Evolutionary conservation across 2,888 invertebrate genomes (phyloP), one percentile per base, ranked within the genome.

Genomic region (Halocaridina rubra): DNA sequence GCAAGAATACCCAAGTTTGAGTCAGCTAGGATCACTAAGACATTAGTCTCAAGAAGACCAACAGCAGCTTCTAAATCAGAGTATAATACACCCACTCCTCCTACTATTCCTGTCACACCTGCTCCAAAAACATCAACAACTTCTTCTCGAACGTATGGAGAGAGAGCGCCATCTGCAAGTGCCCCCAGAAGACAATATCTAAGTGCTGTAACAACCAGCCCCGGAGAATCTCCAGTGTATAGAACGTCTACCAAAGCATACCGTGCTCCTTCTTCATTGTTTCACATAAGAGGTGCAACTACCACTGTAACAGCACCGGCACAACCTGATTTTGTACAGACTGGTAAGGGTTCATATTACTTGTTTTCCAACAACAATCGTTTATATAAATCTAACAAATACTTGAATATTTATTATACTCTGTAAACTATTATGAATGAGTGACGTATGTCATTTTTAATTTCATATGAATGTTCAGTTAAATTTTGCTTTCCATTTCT

Each of bases 241-340:
- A 78, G 64, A 33, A 87, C 87, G 19, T 85, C 85, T 1, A 85
- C 81, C 19, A 87, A 85, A 80, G 69, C 87, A 5, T 87, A 76
- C 80, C 61, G 85, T 2, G 85, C 87, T 3, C 87, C 87, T 0
- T 87, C 87, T 3, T 80, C 84, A 0, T 69, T 84, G 24, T 86
- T 67, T 69, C 72, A 86, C 24, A 74, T 46, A 8, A 33, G 75
- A 7, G 78, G 84, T 4, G 29, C 27, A 2, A 57, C 76, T 27
- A 59, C 67, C n/a, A 84, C 76, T 1, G 86, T 82, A 29, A 78
- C 79, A 8, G 86, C 80, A 7, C 81, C 87, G 0, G 29, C 85
- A 8, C 85, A 87, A n/a, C 85, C 85, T 0, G 85, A 85, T 61
- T 87, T 87, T 29, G 61, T 87, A 16, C 85, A 85, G 57, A 59